Conservation (phyloP, 2,888 invertebrate species). For the Lutraria lutraria region DNA sequence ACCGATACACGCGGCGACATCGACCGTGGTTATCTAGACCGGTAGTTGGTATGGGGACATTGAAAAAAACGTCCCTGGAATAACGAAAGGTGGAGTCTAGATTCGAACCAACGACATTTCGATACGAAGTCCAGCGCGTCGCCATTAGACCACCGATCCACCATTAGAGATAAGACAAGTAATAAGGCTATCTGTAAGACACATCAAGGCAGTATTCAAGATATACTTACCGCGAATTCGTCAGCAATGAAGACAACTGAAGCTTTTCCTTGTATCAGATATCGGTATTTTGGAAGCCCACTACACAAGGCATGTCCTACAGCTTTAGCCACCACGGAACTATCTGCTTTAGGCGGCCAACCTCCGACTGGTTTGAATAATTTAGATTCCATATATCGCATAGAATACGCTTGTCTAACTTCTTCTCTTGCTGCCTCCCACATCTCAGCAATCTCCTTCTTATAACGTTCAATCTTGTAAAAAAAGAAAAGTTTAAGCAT, state of each 20-base stretch:
- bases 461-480: constrained; percentile 40
- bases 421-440: constrained; percentile 55
- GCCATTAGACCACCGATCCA: no score
- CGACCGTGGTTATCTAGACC: no score
- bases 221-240: constrained; percentile 34
- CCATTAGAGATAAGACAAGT: no score
- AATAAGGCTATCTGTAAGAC: no score
- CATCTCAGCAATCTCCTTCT: constrained; percentile 49
- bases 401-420: constrained; percentile 51
- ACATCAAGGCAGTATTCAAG: no score
- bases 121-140: no score
- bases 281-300: constrained; percentile 39
- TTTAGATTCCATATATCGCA: constrained; percentile 41
- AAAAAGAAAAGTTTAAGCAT: no score
- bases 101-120: no score
- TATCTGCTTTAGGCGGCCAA: constrained; percentile 42
- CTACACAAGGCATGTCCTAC: constrained; percentile 42
- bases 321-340: constrained; percentile 31
- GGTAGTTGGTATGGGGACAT: no score
- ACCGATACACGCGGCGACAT: no score
- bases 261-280: constrained; percentile 40
- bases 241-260: constrained; percentile 25
- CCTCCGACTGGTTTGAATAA: constrained; percentile 20
- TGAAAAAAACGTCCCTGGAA: no score
- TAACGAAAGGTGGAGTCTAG: no score